A percentile compares a stretch with the other conserved stretches of the same genome.
These are phyloP conservation scores for Babylonia areolata DNA, from an alignment of 1,140 invertebrate species.

Conservation along the genomic window DNA sequence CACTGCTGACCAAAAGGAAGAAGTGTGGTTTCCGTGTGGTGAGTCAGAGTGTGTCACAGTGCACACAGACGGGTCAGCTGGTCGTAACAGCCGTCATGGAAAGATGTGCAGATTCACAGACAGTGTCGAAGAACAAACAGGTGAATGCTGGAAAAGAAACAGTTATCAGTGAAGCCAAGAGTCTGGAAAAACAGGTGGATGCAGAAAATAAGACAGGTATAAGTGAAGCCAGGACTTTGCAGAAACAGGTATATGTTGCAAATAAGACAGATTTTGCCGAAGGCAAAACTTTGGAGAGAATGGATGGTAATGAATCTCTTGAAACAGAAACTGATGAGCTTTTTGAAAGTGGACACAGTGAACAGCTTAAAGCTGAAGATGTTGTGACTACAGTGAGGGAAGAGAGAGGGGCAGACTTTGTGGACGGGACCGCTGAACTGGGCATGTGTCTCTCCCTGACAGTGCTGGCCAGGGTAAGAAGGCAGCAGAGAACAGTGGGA, in stretches of 20 bases:
- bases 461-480: not conserved
- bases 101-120: not conserved
- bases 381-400: not conserved
- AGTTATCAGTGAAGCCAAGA: not conserved
- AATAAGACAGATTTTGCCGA: no score
- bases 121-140: not conserved
- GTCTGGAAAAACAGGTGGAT: not conserved
- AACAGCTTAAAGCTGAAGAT: not conserved
- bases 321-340: not conserved
- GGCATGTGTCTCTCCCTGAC: not conserved
- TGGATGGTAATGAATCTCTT: no score
- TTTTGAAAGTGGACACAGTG: not conserved
- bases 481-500: not conserved
- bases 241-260: no score
- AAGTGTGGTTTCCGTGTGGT: conserved; percentile 24
- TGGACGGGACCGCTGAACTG: not conserved
- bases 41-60: conserved; percentile 22
- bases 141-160: not conserved
- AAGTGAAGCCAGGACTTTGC: no score
- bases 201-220: no score
- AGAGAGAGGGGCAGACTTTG: not conserved
- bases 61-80: not conserved
- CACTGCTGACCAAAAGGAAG: not conserved
- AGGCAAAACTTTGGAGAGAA: no score
- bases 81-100: conserved; percentile 29